Evolutionary conservation across 2,888 invertebrate genomes (phyloP).

Genomic region (Chrysomela aeneicollis): DNA sequence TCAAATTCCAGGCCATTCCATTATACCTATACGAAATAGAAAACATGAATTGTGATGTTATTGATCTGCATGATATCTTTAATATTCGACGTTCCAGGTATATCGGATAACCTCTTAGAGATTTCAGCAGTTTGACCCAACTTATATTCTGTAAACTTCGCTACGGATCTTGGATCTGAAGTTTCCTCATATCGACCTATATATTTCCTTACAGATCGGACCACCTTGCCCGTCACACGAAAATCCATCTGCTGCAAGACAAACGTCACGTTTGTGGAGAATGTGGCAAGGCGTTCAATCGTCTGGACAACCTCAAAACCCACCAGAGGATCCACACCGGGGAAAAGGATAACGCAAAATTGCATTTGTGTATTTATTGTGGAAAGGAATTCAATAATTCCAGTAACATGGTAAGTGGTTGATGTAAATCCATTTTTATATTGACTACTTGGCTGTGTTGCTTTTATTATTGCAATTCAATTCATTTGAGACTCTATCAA

Average conservation of each 20-base stretch:
- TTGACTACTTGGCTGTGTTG: slow-evolving; percentile 58
- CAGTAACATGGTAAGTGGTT: slow-evolving; percentile 41
- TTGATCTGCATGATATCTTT: too few relatives aligned
- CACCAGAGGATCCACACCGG: slow-evolving; percentile 60
- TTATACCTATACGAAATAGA: too few relatives aligned
- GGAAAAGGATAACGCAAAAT: slow-evolving; percentile 53
- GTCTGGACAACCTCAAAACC: slow-evolving; percentile 61
- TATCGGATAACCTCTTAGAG: too few relatives aligned
- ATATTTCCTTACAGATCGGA: slow-evolving; percentile 65
- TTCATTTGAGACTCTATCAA: slow-evolving; percentile 39
- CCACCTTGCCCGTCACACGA: slow-evolving; percentile 70
- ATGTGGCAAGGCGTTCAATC: slow-evolving; percentile 70
- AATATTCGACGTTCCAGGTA: too few relatives aligned
- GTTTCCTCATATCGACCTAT: too few relatives aligned
- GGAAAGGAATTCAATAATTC: slow-evolving; percentile 34
- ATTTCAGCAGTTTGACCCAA: too few relatives aligned
- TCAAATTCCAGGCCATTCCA: too few relatives aligned
- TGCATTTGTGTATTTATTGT: slow-evolving; percentile 47
- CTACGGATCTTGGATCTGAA: too few relatives aligned
- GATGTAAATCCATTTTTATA: slow-evolving; percentile 36
- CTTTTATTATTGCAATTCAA: slow-evolving; percentile 63
- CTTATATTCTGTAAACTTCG: too few relatives aligned
- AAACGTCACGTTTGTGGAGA: slow-evolving; percentile 66
- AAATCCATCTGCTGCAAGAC: slow-evolving; percentile 65
- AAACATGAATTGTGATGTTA: too few relatives aligned